A percentile compares a stretch with the other conserved stretches of the same genome.
Evolutionary conservation across 53 echinoderm and acorn worm genomes (phyloP).

Genomic region (Antedon mediterranea): DNA sequence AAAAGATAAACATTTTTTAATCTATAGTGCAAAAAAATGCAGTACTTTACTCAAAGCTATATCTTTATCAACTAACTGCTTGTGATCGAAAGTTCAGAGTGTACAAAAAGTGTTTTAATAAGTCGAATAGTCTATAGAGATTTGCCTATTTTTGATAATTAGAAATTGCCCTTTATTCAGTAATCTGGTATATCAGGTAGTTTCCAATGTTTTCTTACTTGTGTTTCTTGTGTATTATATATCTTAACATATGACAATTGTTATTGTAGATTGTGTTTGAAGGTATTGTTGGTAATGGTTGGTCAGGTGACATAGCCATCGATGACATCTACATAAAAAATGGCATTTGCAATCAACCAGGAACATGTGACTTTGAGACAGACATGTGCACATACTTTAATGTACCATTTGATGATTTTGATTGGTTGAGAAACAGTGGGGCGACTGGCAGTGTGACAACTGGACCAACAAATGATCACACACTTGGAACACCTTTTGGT

Average conservation of each 20-base stretch:
- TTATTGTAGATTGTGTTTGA: neutral
- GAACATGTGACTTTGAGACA: slow-evolving; percentile 57
- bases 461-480: slow-evolving; percentile 63
- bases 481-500: slow-evolving; percentile 33
- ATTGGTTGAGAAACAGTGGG: slow-evolving; percentile 61
- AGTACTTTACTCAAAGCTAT: too few species aligned
- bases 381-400: slow-evolving; percentile 64
- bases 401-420: slow-evolving; percentile 53
- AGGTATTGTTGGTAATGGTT: slow-evolving; percentile 16
- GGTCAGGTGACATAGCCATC: slow-evolving; percentile 40
- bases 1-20: too few species aligned
- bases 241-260: neutral
- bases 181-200: too few species aligned
- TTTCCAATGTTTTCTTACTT: too few species aligned
- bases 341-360: slow-evolving; percentile 40
- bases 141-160: too few species aligned
- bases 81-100: too few species aligned
- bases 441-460: slow-evolving; percentile 20
- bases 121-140: too few species aligned
- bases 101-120: too few species aligned
- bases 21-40: too few species aligned
- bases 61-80: too few species aligned
- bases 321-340: slow-evolving; percentile 65
- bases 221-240: too few species aligned
- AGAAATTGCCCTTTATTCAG: too few species aligned